Evolutionary conservation across 2,888 invertebrate genomes (phyloP).

Genomic region (Abscondita cerata): DNA sequence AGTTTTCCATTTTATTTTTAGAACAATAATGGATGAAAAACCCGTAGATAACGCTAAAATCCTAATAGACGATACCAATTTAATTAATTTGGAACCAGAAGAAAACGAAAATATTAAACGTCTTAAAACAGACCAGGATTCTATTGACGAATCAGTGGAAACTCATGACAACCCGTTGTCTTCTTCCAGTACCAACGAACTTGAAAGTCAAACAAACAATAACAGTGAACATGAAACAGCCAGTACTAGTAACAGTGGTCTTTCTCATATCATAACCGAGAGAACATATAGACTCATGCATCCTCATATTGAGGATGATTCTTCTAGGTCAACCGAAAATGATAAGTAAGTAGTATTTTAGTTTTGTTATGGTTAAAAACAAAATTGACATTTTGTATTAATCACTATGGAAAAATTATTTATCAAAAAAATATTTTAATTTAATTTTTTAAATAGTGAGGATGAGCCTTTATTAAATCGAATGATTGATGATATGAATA

Average conservation of each 20-base stretch:
- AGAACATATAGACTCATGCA: constrained; percentile 47
- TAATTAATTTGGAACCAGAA: constrained; percentile 25
- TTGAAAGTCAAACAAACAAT: constrained; percentile 4
- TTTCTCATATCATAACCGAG: constrained; percentile 42
- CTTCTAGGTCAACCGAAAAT: constrained; percentile 27
- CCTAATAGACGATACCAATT: constrained; percentile 16
- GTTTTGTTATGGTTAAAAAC: too few relatives aligned
- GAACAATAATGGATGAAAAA: constrained; percentile 47
- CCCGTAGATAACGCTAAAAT: constrained; percentile 41
- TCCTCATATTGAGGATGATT: constrained; percentile 37
- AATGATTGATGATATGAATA: constrained; percentile 12
- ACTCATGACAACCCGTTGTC: constrained; percentile 3
- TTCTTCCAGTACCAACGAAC: constrained; percentile 13
- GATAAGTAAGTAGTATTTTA: constrained; percentile 25
- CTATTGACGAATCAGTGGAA: constrained; percentile 41
- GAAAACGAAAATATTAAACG: constrained; percentile 44
- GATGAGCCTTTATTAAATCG: neutral
- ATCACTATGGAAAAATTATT: neutral
- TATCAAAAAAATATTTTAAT: neutral
- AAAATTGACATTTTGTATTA: too few relatives aligned
- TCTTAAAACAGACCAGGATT: constrained; percentile 46
- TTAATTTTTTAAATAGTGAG: neutral
- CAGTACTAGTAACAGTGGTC: constrained; percentile 28
- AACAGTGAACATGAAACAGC: constrained; percentile 44
- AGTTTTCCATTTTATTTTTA: constrained; percentile 45